phyloP scores from a whole-genome alignment of 2,113 vertebrate species.

The Oreocharis arfaki region DNA sequence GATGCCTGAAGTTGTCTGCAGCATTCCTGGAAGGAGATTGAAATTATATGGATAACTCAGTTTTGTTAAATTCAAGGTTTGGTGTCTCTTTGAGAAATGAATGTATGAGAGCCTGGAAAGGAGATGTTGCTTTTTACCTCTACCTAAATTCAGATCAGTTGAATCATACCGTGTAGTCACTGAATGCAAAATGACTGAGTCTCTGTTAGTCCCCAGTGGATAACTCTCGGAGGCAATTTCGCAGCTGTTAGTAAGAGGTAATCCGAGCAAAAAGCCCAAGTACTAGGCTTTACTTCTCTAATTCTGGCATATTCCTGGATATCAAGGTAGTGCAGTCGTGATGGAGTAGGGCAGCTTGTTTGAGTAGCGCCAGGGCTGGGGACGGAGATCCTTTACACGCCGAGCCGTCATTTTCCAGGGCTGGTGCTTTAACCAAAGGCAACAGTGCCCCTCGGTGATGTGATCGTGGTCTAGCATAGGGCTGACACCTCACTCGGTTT shows the following conservation, averaged over 20 bases:
- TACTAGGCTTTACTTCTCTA: neutral
- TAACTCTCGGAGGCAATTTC: neutral
- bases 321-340: neutral
- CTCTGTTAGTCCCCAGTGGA: neutral
- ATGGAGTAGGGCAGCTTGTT: neutral
- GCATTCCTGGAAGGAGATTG: neutral
- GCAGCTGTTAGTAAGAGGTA: neutral
- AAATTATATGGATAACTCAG: neutral
- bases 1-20: neutral
- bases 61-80: neutral
- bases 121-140: neutral
- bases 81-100: neutral
- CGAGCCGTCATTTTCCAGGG: fast-evolving
- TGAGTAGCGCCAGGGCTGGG: neutral
- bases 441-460: constrained; percentile 31
- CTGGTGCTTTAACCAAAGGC: neutral
- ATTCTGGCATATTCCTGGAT: neutral
- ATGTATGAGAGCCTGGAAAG: neutral
- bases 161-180: neutral
- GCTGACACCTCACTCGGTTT: neutral
- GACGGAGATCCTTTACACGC: neutral
- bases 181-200: neutral
- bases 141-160: neutral
- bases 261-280: neutral
- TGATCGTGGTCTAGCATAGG: neutral